A percentile compares a stretch with the other conserved stretches of the same genome.
phyloP scores from a whole-genome alignment of 1,140 invertebrate species.

The Drosophila santomea region DNA sequence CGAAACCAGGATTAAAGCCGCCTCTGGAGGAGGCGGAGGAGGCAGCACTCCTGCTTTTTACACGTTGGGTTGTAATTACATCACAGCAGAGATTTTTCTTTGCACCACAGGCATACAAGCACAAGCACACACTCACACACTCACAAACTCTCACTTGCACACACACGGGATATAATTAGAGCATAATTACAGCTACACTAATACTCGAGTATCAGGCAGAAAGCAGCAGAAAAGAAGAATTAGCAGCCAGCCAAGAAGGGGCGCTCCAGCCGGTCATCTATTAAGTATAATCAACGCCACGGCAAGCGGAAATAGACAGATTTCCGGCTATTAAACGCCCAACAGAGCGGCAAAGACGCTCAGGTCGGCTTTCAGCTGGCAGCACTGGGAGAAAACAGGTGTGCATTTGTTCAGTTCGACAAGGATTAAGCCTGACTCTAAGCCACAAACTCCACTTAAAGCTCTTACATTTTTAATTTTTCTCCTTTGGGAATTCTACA shows the following conservation, averaged over 20 bases:
- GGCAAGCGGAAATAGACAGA: slow-evolving; percentile 82
- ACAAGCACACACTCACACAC: slow-evolving; percentile 23
- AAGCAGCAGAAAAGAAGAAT: slow-evolving; percentile 70
- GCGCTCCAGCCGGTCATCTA: slow-evolving; percentile 74
- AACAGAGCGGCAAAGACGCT: slow-evolving; percentile 70
- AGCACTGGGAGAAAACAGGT: slow-evolving; percentile 49
- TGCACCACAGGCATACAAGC: slow-evolving; percentile 28
- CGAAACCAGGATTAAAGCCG: slow-evolving; percentile 47
- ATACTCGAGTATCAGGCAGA: slow-evolving; percentile 73
- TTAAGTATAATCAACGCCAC: slow-evolving; percentile 83
- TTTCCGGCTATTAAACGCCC: slow-evolving; percentile 83
- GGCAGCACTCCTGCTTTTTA: slow-evolving; percentile 46
- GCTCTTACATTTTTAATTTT: too few relatives aligned
- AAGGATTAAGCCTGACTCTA: background rate
- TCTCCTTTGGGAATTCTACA: too few relatives aligned
- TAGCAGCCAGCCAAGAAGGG: slow-evolving; percentile 55
- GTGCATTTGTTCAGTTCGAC: background rate
- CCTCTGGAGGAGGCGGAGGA: slow-evolving; percentile 18
- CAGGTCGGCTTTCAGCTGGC: slow-evolving; percentile 26
- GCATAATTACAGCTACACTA: slow-evolving; percentile 78
- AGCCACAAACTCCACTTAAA: too few relatives aligned
- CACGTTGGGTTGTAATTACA: slow-evolving; percentile 69
- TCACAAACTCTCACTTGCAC: slow-evolving; percentile 10
- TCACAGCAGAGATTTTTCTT: slow-evolving; percentile 72
- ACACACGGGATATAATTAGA: slow-evolving; percentile 73